phyloP scores from a whole-genome alignment of 1,140 invertebrate species.

The Bombus superbus region DNA sequence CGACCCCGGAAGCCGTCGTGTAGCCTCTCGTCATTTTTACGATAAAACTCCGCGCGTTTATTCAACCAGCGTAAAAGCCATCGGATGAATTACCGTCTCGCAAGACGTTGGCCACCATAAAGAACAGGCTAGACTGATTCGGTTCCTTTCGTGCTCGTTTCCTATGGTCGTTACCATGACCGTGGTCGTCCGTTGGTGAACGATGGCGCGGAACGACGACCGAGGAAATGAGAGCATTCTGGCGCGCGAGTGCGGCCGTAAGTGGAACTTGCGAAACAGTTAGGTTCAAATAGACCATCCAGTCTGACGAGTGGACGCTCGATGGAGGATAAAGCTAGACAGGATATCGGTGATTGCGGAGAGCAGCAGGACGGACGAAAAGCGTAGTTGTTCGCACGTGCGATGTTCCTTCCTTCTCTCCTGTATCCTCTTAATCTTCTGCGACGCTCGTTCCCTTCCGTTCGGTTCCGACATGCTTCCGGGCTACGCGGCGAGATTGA shows the following conservation, averaged over 20 bases:
- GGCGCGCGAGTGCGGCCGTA: constrained; percentile 37
- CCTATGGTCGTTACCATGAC: constrained; percentile 4
- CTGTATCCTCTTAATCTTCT: neutral
- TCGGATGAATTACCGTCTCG: neutral
- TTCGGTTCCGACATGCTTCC: constrained; percentile 31
- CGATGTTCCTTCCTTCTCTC: neutral
- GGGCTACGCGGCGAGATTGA: constrained; percentile 16
- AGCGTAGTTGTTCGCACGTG: constrained; percentile 53
- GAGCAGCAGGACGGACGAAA: constrained; percentile 21
- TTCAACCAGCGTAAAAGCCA: constrained; percentile 13
- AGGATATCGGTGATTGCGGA: constrained; percentile 4
- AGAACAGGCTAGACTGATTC: neutral
- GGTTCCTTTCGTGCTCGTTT: constrained; percentile 12
- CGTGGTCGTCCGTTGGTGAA: constrained; percentile 16
- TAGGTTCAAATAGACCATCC: constrained; percentile 60
- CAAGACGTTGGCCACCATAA: too few relatives aligned
- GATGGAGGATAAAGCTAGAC: constrained; percentile 27
- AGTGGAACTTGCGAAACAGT: constrained; percentile 64
- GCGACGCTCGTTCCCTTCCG: neutral
- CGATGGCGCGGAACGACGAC: constrained; percentile 26
- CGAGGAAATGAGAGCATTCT: constrained; percentile 53
- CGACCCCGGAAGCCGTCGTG: too few relatives aligned
- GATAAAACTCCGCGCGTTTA: constrained; percentile 12
- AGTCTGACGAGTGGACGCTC: constrained; percentile 17
- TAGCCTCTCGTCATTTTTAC: constrained; percentile 31